Base-by-base conservation (phyloP, 2,797 vertebrate species). In the Neomorphus geoffroyi region DNA sequence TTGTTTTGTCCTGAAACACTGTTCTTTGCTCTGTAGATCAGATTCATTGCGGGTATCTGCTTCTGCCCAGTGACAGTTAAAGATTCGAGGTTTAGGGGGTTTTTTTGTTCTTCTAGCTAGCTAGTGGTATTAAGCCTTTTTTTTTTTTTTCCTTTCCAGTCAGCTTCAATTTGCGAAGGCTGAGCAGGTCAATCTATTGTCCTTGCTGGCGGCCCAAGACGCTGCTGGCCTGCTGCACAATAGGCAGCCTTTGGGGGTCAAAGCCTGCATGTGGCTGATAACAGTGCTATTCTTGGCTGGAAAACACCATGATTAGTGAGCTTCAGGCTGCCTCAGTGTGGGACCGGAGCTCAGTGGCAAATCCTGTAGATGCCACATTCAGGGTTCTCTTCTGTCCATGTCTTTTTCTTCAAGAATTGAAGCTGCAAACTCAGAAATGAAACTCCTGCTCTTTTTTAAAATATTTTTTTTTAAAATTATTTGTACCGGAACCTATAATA, bases 181-280 rank as follows among this genome's bases (percentile, higher is more conserved):
- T 93, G 93, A 93, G 91, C 88, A 90, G 93, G 93, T 95, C 89
- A 96, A 93, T 95, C 90, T 92, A 95, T 97, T 96, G 96, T 96
- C 96, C 92, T 96, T 97, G 77, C 91, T 97, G 90, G 93, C 72
- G 5, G 94, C 92, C 96, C 91, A 91, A 92, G 96, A 90, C 53
- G 46, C 90, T 90, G 89, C 87, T 94, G 94, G 91, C 89, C 83
- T 95, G 67, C 71, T 7, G 24, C 72, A 96, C 96, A 97, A 96
- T 93, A 91, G 82, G 88, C 85, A 93, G 83, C 93, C 93, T 94
- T 94, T 78, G 72, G 91, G 95, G 93, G 92, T 95, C 94, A 92
- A 61, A 92, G 96, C 90, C 97, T 97, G 97, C 91, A 35, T 87
- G 91, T 57, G 72, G 66, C 95, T 96, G 97, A 97, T 98, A 98